A percentile compares a stretch with the other conserved stretches of the same genome.
Conservation (phyloP, 2,888 invertebrate genomes). For the Troides helena region DNA sequence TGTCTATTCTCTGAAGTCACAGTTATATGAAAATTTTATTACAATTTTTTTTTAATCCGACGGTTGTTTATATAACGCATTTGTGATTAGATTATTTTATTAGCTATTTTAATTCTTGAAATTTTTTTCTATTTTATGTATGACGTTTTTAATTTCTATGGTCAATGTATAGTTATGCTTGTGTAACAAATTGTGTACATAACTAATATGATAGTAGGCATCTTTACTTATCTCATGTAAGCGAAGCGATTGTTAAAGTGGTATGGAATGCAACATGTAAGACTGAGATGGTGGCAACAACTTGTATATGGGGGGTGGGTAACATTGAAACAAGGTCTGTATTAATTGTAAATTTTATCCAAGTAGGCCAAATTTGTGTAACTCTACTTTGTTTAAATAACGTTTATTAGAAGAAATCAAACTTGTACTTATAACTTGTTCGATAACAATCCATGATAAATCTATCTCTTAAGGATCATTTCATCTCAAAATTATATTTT, state of each 20-base stretch:
- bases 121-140: constrained; percentile 5
- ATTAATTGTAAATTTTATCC: constrained; percentile 52
- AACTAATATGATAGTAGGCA: constrained; percentile 14
- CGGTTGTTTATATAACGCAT: constrained; percentile 23
- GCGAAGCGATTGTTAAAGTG: constrained; percentile 32
- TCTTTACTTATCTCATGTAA: constrained; percentile 19
- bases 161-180: constrained; percentile 18
- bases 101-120: constrained; percentile 4
- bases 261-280: constrained; percentile 48
- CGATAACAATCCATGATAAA: constrained; percentile 46
- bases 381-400: constrained; percentile 33
- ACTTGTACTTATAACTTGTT: constrained; percentile 44
- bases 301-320: constrained; percentile 61
- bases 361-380: constrained; percentile 45
- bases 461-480: constrained; percentile 40
- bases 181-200: constrained; percentile 12
- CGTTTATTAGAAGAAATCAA: constrained; percentile 63
- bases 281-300: constrained; percentile 75
- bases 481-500: constrained; percentile 70
- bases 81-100: constrained; percentile 23
- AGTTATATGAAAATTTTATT: constrained; percentile 18
- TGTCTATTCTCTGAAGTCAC: constrained; percentile 18
- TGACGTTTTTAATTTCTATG: constrained; percentile 11
- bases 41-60: constrained; percentile 3
- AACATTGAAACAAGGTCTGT: constrained; percentile 57